Evolutionary conservation across 2,888 invertebrate species (phyloP).

Genomic region (Drosophila bunnanda): DNA sequence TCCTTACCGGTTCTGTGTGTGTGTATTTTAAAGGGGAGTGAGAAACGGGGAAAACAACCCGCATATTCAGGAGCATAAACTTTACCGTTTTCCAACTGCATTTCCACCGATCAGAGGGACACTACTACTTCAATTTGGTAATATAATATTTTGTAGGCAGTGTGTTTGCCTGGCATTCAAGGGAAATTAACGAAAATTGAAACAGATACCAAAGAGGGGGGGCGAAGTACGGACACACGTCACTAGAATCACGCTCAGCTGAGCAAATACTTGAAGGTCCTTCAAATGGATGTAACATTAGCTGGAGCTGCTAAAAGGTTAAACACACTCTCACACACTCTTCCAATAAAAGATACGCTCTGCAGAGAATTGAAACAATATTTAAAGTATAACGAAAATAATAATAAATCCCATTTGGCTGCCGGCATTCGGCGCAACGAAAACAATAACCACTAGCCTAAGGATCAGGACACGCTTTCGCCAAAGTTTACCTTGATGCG

Average conservation of each 20-base stretch:
- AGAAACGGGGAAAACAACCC: slow-evolving; percentile 44
- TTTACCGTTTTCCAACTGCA: slow-evolving; percentile 65
- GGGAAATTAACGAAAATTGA: slow-evolving; percentile 54
- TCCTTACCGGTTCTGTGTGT: too few species aligned
- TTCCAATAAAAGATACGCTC: slow-evolving; percentile 23
- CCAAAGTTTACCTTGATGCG: slow-evolving; percentile 80
- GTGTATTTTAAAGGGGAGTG: background rate
- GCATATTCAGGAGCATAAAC: slow-evolving; percentile 42
- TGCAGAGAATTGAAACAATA: slow-evolving; percentile 66
- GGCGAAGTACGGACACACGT: slow-evolving; percentile 16
- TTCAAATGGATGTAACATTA: slow-evolving; percentile 52
- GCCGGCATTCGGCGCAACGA: slow-evolving; percentile 67
- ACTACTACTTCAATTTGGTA: slow-evolving; percentile 51
- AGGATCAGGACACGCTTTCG: slow-evolving; percentile 35
- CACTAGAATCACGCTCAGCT: slow-evolving; percentile 57
- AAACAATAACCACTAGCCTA: slow-evolving; percentile 63
- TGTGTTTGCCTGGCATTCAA: slow-evolving; percentile 70
- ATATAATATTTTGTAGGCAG: slow-evolving; percentile 75
- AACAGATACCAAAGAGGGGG: slow-evolving; percentile 59
- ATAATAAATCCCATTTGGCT: slow-evolving; percentile 73
- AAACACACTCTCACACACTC: slow-evolving; percentile 12
- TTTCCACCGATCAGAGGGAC: slow-evolving; percentile 29
- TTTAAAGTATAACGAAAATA: slow-evolving; percentile 76
- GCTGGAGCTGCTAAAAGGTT: slow-evolving; percentile 74
- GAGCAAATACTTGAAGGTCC: slow-evolving; percentile 65